Percentiles rank a stretch among this genome's conserved stretches.
These are phyloP conservation scores for Pelusios castaneus DNA, from an alignment of 2,113 vertebrate genomes.

Conservation along the genomic window DNA sequence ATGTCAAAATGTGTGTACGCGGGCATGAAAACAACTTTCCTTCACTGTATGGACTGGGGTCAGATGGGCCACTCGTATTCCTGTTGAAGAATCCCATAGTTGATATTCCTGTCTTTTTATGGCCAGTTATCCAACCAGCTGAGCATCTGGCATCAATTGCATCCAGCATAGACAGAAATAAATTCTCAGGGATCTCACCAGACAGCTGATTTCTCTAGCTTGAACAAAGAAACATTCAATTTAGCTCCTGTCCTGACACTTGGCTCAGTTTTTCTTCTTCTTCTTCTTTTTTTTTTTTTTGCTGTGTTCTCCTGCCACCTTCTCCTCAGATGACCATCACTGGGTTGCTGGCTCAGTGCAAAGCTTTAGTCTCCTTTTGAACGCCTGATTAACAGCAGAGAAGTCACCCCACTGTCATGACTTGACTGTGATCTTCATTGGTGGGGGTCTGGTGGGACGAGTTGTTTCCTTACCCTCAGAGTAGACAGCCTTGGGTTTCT, in stretches of 20 bases:
- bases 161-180: neutral
- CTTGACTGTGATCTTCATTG: neutral
- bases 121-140: conserved; percentile 10
- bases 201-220: conserved; percentile 9
- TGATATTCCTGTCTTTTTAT: neutral
- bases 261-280: neutral
- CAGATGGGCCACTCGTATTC: conserved; percentile 5
- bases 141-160: neutral
- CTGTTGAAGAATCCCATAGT: neutral
- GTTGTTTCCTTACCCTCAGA: neutral
- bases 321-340: neutral
- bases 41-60: neutral
- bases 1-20: neutral
- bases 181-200: neutral
- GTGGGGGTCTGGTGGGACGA: neutral
- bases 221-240: neutral
- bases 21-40: neutral
- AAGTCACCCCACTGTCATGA: neutral
- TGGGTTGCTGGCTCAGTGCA: neutral
- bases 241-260: neutral
- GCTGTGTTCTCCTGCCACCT: neutral
- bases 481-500: neutral
- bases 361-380: neutral
- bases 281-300: no score
- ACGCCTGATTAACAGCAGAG: neutral